Base-by-base conservation (phyloP, 2,888 invertebrate genomes). In the Apamea sordens region DNA sequence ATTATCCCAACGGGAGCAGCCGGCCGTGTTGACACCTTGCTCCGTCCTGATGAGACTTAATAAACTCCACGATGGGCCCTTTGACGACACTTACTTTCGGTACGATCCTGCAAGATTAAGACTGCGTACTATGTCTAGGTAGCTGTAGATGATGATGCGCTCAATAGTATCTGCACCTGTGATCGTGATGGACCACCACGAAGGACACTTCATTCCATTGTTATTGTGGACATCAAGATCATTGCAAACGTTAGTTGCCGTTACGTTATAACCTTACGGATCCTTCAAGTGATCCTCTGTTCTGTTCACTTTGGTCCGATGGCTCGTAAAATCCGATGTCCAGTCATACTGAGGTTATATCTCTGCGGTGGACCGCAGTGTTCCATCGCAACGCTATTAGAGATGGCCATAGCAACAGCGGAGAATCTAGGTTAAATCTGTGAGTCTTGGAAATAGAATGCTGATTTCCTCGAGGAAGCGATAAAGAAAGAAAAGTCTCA, bases 1-100 rank as follows among this genome's bases (percentile, higher is more conserved):
- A 96, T 96, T 96, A 96, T 95, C 94, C 93, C 90, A 91, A 88
- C 89, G 90, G 89, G 90, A 90, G 88, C 89, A 92, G 88, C 89
- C 89, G 89, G 89, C 91, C 88, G 87, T 92, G 94, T 94, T 93
- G 94, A 94, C 94, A 95, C 94, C 94, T 93, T 90, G 89, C 91
- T 88, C 80, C 86, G 87, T 86, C 89, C 90, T 92, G 92, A 91
- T 91, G 91, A 90, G 92, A 91, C 89, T 93, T 89, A 89, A 89
- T 89, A 86, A 89, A 89, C 79, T 88, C 77, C 61, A 80, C 70
- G 87, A 84, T 84, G 78, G 70, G 80, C 71, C 81, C 87, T 89
- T 87, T 88, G 84, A 87, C 86, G 86, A 85, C 79, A 76, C 72
- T 85, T 79, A 87, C 74, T 77, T 82, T 84, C 63, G 73, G 73